phyloP scores from a whole-genome alignment of 2,888 invertebrate species.

The Calliscelio sp. region DNA sequence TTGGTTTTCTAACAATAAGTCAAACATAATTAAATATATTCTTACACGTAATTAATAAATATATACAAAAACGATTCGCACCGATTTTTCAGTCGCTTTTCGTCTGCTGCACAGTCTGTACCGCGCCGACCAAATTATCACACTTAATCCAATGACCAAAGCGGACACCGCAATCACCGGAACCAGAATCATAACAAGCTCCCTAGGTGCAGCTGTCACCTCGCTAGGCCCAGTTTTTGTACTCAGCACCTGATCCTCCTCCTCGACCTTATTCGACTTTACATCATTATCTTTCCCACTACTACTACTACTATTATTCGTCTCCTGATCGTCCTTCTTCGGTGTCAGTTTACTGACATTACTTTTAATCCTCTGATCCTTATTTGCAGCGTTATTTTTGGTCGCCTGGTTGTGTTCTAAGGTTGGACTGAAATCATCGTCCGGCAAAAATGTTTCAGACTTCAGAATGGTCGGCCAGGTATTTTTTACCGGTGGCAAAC shows the following conservation, averaged over 20 bases:
- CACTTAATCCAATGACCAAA: constrained; percentile 90
- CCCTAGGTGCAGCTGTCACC: constrained; percentile 82
- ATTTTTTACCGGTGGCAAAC: constrained; percentile 76
- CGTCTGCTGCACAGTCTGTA: constrained; percentile 90
- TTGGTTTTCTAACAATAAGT: too few species aligned
- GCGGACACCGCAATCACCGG: constrained; percentile 91
- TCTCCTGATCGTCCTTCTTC: neutral
- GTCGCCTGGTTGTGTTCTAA: too few species aligned
- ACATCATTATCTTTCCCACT: constrained; percentile 31
- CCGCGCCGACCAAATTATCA: constrained; percentile 90
- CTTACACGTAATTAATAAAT: too few species aligned
- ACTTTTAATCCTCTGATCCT: neutral
- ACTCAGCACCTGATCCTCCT: constrained; percentile 79
- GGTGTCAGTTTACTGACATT: constrained; percentile 37
- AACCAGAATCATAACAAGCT: constrained; percentile 89
- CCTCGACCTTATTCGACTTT: constrained; percentile 74
- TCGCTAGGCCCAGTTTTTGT: constrained; percentile 80
- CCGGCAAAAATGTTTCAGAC: too few species aligned
- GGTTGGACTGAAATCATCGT: too few species aligned
- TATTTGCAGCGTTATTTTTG: neutral
- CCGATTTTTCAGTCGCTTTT: constrained; percentile 92
- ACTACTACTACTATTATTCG: constrained; percentile 46
- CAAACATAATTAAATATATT: too few species aligned
- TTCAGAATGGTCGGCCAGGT: too few species aligned
- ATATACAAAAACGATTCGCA: too few species aligned